phyloP scores from a whole-genome alignment of 2,113 vertebrate species.

The Tetrao urogallus region DNA sequence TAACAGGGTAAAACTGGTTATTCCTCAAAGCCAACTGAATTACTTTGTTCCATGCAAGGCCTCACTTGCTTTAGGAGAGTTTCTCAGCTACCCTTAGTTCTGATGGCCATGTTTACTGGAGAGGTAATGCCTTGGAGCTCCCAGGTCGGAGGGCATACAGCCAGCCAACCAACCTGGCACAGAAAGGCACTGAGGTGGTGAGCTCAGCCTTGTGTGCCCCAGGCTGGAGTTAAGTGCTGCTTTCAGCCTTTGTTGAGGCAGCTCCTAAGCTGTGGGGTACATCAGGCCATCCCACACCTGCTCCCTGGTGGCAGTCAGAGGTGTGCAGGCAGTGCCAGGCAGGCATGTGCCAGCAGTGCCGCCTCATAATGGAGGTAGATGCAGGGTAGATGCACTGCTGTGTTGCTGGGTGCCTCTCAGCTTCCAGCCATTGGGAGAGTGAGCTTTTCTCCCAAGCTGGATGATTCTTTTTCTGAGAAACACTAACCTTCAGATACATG shows the following conservation, averaged over 20 bases:
- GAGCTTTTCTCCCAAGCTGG: neutral
- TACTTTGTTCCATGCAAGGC: neutral
- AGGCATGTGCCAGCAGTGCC: rapidly evolving
- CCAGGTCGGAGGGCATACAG: rapidly evolving
- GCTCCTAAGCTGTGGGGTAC: neutral
- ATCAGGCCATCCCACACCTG: neutral
- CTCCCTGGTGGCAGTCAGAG: neutral
- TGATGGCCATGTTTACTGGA: neutral
- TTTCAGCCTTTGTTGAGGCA: neutral
- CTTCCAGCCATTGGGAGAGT: rapidly evolving
- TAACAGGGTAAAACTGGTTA: neutral
- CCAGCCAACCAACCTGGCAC: rapidly evolving
- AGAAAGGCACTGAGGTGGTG: too few relatives aligned
- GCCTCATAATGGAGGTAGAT: rapidly evolving
- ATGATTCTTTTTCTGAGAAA: neutral
- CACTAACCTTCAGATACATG: neutral
- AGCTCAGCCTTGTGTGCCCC: neutral
- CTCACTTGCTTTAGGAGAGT: neutral
- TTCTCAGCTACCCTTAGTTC: neutral
- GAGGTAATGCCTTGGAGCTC: neutral
- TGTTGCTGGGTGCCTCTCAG: rapidly evolving
- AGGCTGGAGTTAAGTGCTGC: neutral
- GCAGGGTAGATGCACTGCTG: rapidly evolving
- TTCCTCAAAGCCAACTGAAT: neutral
- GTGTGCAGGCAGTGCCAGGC: neutral